These are phyloP conservation scores for Entosphenus tridentatus DNA, from an alignment of 2,113 vertebrate genomes.

Conservation along the genomic window DNA sequence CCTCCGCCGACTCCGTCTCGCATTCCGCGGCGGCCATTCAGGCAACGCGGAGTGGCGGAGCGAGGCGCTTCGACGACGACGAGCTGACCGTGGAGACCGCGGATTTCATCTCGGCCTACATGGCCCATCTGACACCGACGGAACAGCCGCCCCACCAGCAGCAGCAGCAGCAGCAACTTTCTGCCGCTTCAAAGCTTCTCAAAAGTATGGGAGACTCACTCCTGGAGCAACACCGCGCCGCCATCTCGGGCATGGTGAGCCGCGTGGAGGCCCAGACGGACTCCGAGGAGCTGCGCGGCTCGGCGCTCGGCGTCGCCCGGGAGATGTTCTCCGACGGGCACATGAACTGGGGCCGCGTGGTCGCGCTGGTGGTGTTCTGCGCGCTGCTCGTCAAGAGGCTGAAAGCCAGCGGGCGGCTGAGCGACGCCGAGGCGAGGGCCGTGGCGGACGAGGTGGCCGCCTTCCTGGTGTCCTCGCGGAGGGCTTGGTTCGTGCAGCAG, in stretches of 20 bases:
- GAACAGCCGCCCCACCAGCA: background rate
- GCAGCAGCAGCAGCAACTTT: background rate
- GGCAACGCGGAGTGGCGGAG: too few species aligned
- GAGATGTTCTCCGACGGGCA: slow-evolving; percentile 62
- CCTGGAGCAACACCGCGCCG: background rate
- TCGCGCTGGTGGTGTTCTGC: slow-evolving; percentile 64
- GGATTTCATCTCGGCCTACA: too few species aligned
- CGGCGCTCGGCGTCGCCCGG: slow-evolving; percentile 30
- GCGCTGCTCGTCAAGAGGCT: slow-evolving; percentile 44
- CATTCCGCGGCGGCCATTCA: too few species aligned
- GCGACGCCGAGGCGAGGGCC: background rate
- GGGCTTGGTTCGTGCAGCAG: slow-evolving; percentile 56
- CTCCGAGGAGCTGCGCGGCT: background rate
- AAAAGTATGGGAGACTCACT: background rate
- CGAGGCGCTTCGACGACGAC: too few species aligned
- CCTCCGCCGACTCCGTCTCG: too few species aligned
- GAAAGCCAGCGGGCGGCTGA: background rate
- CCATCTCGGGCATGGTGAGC: slow-evolving; percentile 31
- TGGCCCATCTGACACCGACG: too few species aligned
- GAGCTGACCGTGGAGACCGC: too few species aligned
- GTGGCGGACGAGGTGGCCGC: background rate
- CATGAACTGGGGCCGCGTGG: slow-evolving; percentile 73
- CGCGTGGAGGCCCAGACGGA: slow-evolving; percentile 25
- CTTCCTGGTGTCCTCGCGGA: background rate
- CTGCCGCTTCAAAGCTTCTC: background rate